A percentile compares a stretch with the other conserved stretches of the same genome.
Evolutionary conservation across 2,888 invertebrate species (phyloP).

Genomic region (Synanthedon andrenaeformis): DNA sequence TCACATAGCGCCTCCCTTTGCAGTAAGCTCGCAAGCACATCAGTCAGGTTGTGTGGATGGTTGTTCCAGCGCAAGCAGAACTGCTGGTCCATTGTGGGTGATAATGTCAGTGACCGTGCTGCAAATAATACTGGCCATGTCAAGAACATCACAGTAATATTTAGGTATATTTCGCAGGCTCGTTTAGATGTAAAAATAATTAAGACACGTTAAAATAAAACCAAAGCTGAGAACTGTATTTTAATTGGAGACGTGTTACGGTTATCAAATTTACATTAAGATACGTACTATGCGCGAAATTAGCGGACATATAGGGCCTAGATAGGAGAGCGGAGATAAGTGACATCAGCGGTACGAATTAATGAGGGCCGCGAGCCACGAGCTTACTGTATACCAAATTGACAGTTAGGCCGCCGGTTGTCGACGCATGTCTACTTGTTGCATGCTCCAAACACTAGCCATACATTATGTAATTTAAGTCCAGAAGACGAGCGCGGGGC

Average conservation of each 20-base stretch:
- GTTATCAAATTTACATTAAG: slow-evolving; percentile 60
- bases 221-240: slow-evolving; percentile 37
- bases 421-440: slow-evolving; percentile 71
- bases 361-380: slow-evolving; percentile 68
- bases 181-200: not conserved
- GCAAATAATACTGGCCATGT: slow-evolving; percentile 25
- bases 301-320: slow-evolving; percentile 69
- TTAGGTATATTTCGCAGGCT: slow-evolving; percentile 9
- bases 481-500: slow-evolving; percentile 64
- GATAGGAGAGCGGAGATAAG: slow-evolving; percentile 68
- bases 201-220: slow-evolving; percentile 9
- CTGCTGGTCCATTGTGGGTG: slow-evolving; percentile 81
- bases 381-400: slow-evolving; percentile 70
- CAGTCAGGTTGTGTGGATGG: slow-evolving; percentile 91
- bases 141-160: slow-evolving; percentile 10
- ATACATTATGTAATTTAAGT: slow-evolving; percentile 71
- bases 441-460: slow-evolving; percentile 64
- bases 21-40: slow-evolving; percentile 87
- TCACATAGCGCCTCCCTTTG: slow-evolving; percentile 92
- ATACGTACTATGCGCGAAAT: slow-evolving; percentile 51
- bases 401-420: slow-evolving; percentile 68
- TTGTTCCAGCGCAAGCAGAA: slow-evolving; percentile 96
- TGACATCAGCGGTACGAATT: slow-evolving; percentile 70
- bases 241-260: slow-evolving; percentile 53
- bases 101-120: slow-evolving; percentile 71